Base-by-base conservation (phyloP, 2,888 invertebrate genomes). In the Ypsolopha sequella region DNA sequence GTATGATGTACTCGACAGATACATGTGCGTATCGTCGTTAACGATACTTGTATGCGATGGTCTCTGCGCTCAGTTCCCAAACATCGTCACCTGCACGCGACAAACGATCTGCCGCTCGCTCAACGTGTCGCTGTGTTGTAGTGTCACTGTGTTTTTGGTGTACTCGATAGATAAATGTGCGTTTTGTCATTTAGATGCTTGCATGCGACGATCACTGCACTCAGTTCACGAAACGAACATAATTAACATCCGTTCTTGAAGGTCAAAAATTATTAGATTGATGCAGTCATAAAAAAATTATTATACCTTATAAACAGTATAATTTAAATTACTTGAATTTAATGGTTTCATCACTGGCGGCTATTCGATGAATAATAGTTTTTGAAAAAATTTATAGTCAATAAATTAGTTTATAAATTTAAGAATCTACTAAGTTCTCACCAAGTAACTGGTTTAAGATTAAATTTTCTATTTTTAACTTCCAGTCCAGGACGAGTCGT, bases 401-500 rank as follows among this genome's bases (percentile, higher is more conserved):
- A 10, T 39, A 39, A 39, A 39, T 39, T 7, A 11, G n/a, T n/a
- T n/a, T n/a, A n/a, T n/a, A n/a, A n/a, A n/a, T n/a, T n/a, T n/a
- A n/a, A n/a, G n/a, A n/a, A n/a, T n/a, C n/a, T n/a, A n/a, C n/a
- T n/a, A n/a, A n/a, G n/a, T n/a, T 3, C 24, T 24, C 24, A 3
- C 24, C 2, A 24, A 24, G 24, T 24, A 24, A 24, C 24, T 24
- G 9, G 43, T 43, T 43, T 43, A 11, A 13, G 36, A 13, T 41
- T 41, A 13, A n/a, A 41, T 51, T 51, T 50, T 48, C 11, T 41
- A 36, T 45, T 50, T 24, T 14, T 36, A 52, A 8, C 11, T 57
- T 55, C 35, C 64, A 87, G 87, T 86, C 55, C 75, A 80, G 0
- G 85, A 86, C 54, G 68, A 85, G 8, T 88, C 91, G 6, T 92